Percentiles rank a stretch among this genome's conserved stretches.
These are phyloP conservation scores for Pristionchus pacificus DNA, from an alignment of 1,140 invertebrate species.

Conservation along the genomic window DNA sequence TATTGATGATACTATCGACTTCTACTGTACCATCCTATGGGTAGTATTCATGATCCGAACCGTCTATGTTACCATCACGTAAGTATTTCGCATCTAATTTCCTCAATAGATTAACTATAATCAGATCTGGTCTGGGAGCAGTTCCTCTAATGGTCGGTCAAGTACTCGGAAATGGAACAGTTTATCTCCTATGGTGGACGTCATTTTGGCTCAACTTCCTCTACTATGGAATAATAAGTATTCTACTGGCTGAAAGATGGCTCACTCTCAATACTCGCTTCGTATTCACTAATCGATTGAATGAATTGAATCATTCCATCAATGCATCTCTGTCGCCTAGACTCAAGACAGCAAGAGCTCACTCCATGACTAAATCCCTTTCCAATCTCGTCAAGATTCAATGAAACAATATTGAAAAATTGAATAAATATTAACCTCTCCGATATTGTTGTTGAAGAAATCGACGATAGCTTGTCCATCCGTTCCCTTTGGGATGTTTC, in stretches of 20 bases:
- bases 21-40: slow-evolving; percentile 21
- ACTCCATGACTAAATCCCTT: neutral
- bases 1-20: slow-evolving; percentile 25
- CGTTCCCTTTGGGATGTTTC: slow-evolving; percentile 63
- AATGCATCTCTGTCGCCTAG: too few species aligned
- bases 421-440: slow-evolving; percentile 44
- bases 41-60: slow-evolving; percentile 16
- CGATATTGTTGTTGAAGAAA: slow-evolving; percentile 52
- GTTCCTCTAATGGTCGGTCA: neutral
- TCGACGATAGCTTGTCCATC: slow-evolving; percentile 50
- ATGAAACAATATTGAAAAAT: slow-evolving; percentile 1
- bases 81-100: too few species aligned
- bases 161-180: slow-evolving; percentile 6
- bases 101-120: too few species aligned
- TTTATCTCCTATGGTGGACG: slow-evolving; percentile 15
- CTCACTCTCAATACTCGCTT: slow-evolving; percentile 13
- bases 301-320: too few species aligned
- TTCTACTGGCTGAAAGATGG: slow-evolving; percentile 17
- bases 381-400: neutral
- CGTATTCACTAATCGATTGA: slow-evolving; percentile 2
- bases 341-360: too few species aligned
- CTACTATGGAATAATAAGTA: slow-evolving; percentile 10
- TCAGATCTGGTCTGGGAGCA: neutral
- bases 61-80: neutral
- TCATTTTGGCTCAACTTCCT: slow-evolving; percentile 21